Percentiles rank a stretch among this genome's conserved stretches.
Conservation (phyloP, 1,140 invertebrate genomes). For the Mylabris phalerata region DNA sequence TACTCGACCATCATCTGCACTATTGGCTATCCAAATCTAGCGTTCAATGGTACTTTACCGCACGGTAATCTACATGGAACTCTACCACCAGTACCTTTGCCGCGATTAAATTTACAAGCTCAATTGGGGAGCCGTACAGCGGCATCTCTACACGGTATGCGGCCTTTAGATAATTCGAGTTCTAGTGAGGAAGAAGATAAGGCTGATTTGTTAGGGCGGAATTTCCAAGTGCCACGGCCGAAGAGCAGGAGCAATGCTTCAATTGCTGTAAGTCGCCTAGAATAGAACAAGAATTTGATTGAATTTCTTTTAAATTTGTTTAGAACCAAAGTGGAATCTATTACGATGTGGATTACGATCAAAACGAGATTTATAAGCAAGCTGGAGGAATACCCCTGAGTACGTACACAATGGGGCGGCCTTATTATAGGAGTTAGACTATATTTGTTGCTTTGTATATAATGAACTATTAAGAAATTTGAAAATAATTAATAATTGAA, state of each 20-base stretch:
- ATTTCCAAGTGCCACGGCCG: conserved; percentile 66
- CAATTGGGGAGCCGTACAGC: conserved; percentile 39
- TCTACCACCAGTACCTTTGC: conserved; percentile 65
- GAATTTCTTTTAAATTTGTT: conserved; percentile 20
- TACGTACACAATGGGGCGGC: conserved; percentile 52
- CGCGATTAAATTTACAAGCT: conserved; percentile 49
- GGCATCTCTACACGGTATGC: conserved; percentile 44
- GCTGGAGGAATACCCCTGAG: conserved; percentile 60
- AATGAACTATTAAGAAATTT: background rate
- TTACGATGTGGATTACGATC: conserved; percentile 80
- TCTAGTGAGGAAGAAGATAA: conserved; percentile 64
- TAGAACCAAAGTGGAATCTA: conserved; percentile 81
- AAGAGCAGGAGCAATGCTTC: conserved; percentile 67
- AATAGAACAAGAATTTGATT: background rate
- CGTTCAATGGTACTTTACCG: conserved; percentile 39
- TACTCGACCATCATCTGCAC: conserved; percentile 71
- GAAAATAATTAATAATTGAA: background rate
- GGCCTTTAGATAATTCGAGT: conserved; percentile 51
- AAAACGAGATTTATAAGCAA: conserved; percentile 53
- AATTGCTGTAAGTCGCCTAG: conserved; percentile 50
- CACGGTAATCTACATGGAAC: conserved; percentile 51
- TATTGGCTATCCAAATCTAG: conserved; percentile 66
- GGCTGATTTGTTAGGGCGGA: conserved; percentile 61
- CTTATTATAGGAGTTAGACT: conserved; percentile 38
- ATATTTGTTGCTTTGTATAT: conserved; percentile 7